These are phyloP conservation scores for Drosophila bunnanda DNA, from an alignment of 2,888 invertebrate species.

Conservation along the genomic window DNA sequence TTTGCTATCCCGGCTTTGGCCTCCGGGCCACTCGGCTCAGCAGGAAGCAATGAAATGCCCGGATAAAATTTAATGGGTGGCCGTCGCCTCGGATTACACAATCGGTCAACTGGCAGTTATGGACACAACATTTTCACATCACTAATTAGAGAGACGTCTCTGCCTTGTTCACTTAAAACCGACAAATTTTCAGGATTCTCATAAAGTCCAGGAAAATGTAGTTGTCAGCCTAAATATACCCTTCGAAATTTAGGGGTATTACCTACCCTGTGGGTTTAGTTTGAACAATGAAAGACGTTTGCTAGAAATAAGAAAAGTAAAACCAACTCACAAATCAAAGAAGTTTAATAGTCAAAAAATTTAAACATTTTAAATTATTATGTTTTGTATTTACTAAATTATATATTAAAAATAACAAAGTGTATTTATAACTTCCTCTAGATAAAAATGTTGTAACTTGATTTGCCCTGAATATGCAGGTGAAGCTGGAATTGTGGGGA, in stretches of 20 bases:
- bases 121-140: constrained; percentile 40
- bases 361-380: no score
- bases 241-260: not conserved
- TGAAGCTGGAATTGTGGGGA: constrained; percentile 1
- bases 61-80: constrained; percentile 27
- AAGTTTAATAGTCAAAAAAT: no score
- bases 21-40: constrained; percentile 17
- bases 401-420: not conserved
- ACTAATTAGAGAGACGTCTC: constrained; percentile 36
- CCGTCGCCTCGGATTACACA: constrained; percentile 35
- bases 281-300: no score
- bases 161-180: constrained; percentile 17
- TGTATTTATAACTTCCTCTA: not conserved
- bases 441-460: not conserved
- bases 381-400: no score
- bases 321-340: no score
- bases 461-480: constrained; percentile 8
- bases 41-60: constrained; percentile 21
- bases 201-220: not conserved
- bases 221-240: not conserved
- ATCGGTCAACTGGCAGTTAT: constrained; percentile 49
- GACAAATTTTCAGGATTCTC: constrained; percentile 6
- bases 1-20: constrained; percentile 28
- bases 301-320: no score
- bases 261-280: not conserved